Base-by-base conservation (phyloP, 2,888 invertebrate species). In the Odontomyia ornata region DNA sequence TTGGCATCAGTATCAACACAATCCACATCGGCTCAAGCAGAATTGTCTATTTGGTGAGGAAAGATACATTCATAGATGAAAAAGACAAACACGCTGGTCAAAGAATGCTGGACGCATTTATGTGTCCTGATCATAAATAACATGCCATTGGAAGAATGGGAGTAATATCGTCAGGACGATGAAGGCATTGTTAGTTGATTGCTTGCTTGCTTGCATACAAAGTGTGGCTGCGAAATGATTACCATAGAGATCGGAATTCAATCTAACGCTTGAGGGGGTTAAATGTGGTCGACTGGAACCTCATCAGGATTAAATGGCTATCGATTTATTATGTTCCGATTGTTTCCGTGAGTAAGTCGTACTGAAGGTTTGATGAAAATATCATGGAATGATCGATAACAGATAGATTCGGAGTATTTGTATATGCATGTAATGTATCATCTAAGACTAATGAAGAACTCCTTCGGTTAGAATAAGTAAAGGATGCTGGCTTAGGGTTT, bases 241-340 rank as follows among this genome's bases (percentile, higher is more conserved):
- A 25, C 21, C 21, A 60, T 60, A 25, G 25, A 60, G 60, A 18
- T 11, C 21, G 11, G 25, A 60, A 28, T 64, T 64, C 28, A 64
- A 64, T 15, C 30, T 64, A 7, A 7, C 28, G 30, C n/a, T 30
- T 3, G 18, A 36, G 36, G 64, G 64, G 64, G 30, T 64, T 30
- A 64, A 30, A 64, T 64, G 64, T 64, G 64, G 64, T 64, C 64
- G 28, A 30, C 64, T 64, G 64, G 64, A 64, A 64, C 27, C 23
- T 64, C 64, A 30, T 28, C 64, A 64, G 28, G 28, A 27, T 64
- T 30, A 64, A 30, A 64, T 21, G 64, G 23, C 18, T 64, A 64
- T 64, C 64, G 30, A 64, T 64, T 64, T 64, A 64, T 64, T 64
- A 9, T 36, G 64, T 25, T 60, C n/a, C 25, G 25, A 60, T 25